Evolutionary conservation across 1,140 invertebrate genomes (phyloP).

Genomic region (Solenopsis invicta): DNA sequence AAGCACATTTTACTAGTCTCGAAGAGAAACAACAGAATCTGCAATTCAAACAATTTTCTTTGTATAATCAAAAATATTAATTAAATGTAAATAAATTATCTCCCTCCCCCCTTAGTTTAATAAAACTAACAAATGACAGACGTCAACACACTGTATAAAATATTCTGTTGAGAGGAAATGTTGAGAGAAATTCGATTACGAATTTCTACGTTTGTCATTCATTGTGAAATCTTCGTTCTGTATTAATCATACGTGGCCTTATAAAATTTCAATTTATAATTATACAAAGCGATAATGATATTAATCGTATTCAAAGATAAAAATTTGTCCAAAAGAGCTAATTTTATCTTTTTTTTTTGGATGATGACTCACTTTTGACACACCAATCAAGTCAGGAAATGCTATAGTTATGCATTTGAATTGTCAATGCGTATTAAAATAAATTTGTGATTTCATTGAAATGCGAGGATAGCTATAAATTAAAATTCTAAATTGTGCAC

Average conservation of each 20-base stretch:
- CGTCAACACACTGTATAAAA: background rate
- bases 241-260: background rate
- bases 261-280: conserved; percentile 3
- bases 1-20: background rate
- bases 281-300: no score
- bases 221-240: background rate
- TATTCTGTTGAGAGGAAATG: background rate
- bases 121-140: background rate
- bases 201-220: background rate
- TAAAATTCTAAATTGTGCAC: background rate
- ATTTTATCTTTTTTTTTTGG: background rate
- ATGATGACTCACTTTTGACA: background rate
- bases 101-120: background rate
- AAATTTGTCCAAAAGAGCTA: no score
- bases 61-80: background rate
- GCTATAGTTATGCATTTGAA: background rate
- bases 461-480: background rate
- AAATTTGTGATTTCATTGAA: background rate
- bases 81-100: background rate
- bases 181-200: background rate
- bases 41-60: background rate
- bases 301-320: background rate
- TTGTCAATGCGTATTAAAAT: background rate
- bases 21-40: background rate
- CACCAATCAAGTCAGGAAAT: background rate